Evolutionary conservation across 2,113 vertebrate species (phyloP).

Genomic region (Ceyx melanurus): DNA sequence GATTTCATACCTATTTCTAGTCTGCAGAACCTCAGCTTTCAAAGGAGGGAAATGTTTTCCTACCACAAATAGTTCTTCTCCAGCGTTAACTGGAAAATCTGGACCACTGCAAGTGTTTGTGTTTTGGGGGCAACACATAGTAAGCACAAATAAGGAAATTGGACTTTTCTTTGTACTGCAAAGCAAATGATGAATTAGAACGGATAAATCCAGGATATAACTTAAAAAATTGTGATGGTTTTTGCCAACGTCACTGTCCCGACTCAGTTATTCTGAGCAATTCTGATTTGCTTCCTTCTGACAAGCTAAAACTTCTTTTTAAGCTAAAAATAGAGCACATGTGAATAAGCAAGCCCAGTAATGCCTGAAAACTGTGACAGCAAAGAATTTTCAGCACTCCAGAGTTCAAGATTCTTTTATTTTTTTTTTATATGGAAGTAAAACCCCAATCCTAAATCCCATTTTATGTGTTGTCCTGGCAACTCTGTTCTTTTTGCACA

Average conservation of each 20-base stretch:
- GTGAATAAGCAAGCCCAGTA: slow-evolving; percentile 37
- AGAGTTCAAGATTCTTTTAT: not conserved
- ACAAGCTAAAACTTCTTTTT: slow-evolving; percentile 28
- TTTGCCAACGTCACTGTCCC: not conserved
- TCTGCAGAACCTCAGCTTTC: not conserved
- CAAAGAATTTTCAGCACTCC: slow-evolving; percentile 23
- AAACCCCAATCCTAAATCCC: not conserved
- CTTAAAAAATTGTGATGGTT: not conserved
- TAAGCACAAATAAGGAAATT: not conserved
- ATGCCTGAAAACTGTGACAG: slow-evolving; percentile 15
- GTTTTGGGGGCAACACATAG: not conserved
- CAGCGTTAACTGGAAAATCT: not conserved
- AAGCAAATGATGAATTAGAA: not conserved
- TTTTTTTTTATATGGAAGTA: not conserved
- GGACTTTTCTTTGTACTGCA: not conserved
- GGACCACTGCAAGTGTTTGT: not conserved
- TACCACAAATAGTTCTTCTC: not conserved
- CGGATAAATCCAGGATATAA: not conserved
- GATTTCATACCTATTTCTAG: not conserved
- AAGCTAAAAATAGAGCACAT: slow-evolving; percentile 31
- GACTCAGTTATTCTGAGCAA: not conserved
- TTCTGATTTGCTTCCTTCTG: slow-evolving; percentile 27
- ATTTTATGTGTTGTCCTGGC: slow-evolving; percentile 64
- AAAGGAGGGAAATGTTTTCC: not conserved
- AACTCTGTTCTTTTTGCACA: slow-evolving; percentile 40